These are phyloP conservation scores for Selene dorsalis DNA, from an alignment of 2,797 vertebrate species.

Conservation along the genomic window DNA sequence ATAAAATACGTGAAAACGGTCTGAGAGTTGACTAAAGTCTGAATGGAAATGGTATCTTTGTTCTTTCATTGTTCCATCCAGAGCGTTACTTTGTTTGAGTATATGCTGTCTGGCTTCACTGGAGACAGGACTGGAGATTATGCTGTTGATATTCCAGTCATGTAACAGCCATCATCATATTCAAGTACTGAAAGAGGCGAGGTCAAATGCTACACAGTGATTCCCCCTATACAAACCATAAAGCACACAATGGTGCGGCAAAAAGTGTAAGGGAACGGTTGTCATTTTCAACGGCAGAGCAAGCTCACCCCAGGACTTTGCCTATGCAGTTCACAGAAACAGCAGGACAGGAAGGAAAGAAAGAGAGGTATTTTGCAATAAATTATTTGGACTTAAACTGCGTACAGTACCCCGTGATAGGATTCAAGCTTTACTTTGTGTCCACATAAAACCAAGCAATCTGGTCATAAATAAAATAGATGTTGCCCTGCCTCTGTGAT, in stretches of 20 bases:
- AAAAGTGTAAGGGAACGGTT: conserved; percentile 86
- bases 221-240: conserved; percentile 87
- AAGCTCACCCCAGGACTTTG: conserved; percentile 84
- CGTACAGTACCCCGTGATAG: conserved; percentile 81
- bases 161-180: conserved; percentile 88
- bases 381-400: conserved; percentile 89
- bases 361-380: conserved; percentile 82
- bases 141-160: conserved; percentile 86
- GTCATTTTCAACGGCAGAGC: conserved; percentile 85
- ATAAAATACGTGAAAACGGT: conserved; percentile 36
- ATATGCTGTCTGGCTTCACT: conserved; percentile 69
- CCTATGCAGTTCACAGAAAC: conserved; percentile 81
- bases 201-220: conserved; percentile 89
- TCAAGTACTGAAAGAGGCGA: conserved; percentile 87
- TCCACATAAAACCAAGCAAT: conserved; percentile 84
- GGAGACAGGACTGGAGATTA: conserved; percentile 73
- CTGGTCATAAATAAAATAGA: conserved; percentile 83
- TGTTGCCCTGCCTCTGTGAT: conserved; percentile 75
- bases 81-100: conserved; percentile 75
- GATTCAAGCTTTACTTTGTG: conserved; percentile 83
- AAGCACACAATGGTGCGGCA: conserved; percentile 89
- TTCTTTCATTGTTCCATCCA: conserved; percentile 54
- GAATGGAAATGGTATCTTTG: conserved; percentile 66
- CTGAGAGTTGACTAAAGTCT: conserved; percentile 51
- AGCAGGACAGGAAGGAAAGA: conserved; percentile 75